Conservation (phyloP, 2,113 vertebrate species). For the Myxocyprinus asiaticus region DNA sequence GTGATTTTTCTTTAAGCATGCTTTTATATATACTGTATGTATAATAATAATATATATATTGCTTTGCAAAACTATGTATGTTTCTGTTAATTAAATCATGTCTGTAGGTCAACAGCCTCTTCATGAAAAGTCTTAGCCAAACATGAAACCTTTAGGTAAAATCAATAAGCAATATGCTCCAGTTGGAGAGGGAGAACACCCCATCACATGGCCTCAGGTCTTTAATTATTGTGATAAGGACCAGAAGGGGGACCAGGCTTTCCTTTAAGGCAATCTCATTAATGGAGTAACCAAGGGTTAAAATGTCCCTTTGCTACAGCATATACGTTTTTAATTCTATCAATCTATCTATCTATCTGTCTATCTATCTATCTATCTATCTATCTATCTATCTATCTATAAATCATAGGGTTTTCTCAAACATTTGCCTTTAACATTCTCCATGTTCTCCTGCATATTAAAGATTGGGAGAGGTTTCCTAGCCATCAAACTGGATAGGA, state of each 20-base stretch:
- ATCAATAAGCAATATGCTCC: slow-evolving; percentile 67
- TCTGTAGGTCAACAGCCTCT: slow-evolving; percentile 48
- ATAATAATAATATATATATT: too few species aligned
- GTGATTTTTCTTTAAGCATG: too few species aligned
- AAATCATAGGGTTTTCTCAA: too few species aligned
- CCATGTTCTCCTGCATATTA: too few species aligned
- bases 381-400: too few species aligned
- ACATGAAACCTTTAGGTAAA: slow-evolving; percentile 33
- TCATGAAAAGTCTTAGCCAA: slow-evolving; percentile 42
- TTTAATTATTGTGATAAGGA: slow-evolving; percentile 59
- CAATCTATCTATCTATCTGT: not conserved
- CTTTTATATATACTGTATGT: too few species aligned
- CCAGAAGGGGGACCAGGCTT: slow-evolving; percentile 28
- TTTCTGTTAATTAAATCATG: too few species aligned
- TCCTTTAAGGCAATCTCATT: slow-evolving; percentile 43
- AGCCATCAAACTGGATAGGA: too few species aligned
- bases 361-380: too few species aligned
- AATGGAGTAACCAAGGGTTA: slow-evolving; percentile 34
- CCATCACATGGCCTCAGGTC: slow-evolving; percentile 43
- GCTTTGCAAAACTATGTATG: too few species aligned
- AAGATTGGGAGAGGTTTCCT: too few species aligned
- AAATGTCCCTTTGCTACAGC: not conserved
- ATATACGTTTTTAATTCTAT: not conserved
- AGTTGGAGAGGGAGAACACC: slow-evolving; percentile 49
- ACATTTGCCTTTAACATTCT: too few species aligned